These are phyloP conservation scores for Glaucopsyche alexis DNA, from an alignment of 2,888 invertebrate species.

Conservation along the genomic window DNA sequence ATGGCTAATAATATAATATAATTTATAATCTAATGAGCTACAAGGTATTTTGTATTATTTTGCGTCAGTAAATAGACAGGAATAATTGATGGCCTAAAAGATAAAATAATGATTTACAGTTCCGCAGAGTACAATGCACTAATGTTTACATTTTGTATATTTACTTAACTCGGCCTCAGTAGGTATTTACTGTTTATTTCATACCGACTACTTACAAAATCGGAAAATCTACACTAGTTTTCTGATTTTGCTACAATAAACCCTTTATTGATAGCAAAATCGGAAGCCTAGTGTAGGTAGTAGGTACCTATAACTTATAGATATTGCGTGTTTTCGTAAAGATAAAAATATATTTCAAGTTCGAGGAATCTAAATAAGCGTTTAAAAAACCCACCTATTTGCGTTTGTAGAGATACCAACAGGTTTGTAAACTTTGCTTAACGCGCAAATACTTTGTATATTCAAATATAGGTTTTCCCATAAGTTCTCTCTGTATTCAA, in stretches of 20 bases:
- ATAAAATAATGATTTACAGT: background rate
- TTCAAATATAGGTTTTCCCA: slow-evolving; percentile 10
- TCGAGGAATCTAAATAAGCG: background rate
- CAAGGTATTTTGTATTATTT: too few species aligned
- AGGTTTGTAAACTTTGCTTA: background rate
- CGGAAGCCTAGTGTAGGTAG: background rate
- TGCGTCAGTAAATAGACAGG: too few species aligned
- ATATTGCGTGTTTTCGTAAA: too few species aligned
- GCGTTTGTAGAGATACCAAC: background rate
- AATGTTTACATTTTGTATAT: background rate
- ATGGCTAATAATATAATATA: too few species aligned
- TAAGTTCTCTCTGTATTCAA: background rate
- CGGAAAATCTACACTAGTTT: too few species aligned
- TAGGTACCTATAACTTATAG: too few species aligned
- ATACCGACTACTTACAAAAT: background rate
- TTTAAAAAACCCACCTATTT: slow-evolving; percentile 6
- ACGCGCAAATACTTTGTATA: background rate
- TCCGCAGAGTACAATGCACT: background rate
- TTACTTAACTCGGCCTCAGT: background rate
- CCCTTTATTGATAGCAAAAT: too few species aligned
- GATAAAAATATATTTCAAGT: background rate
- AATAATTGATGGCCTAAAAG: background rate
- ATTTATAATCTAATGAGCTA: too few species aligned
- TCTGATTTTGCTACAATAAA: too few species aligned
- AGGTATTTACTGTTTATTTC: background rate